Evolutionary conservation across 2,113 vertebrate species (phyloP).

Genomic region (Oryzias javanicus): DNA sequence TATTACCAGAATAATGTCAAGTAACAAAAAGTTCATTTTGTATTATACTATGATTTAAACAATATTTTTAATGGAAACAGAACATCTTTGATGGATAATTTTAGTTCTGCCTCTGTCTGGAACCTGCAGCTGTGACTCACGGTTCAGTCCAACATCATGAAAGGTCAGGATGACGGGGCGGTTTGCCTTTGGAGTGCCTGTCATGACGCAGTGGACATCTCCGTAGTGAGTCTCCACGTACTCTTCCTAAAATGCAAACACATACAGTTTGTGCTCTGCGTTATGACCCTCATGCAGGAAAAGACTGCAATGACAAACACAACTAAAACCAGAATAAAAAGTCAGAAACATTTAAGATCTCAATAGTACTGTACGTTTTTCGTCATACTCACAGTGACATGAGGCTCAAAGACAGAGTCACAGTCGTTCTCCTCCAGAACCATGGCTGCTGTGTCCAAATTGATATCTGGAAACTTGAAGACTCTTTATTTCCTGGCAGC

Average conservation of each 20-base stretch:
- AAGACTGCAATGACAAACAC: background rate
- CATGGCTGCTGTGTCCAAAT: constrained; percentile 74
- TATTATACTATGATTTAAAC: too few species aligned
- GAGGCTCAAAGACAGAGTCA: constrained; percentile 78
- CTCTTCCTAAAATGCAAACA: constrained; percentile 80
- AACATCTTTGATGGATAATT: background rate
- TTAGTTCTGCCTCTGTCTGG: background rate
- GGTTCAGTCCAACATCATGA: constrained; percentile 92
- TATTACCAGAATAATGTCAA: too few species aligned
- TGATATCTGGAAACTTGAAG: background rate
- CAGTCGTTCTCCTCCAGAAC: constrained; percentile 78
- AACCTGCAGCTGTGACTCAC: constrained; percentile 73
- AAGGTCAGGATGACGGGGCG: constrained; percentile 89
- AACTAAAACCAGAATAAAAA: too few species aligned
- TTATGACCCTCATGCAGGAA: background rate
- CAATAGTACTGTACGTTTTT: background rate
- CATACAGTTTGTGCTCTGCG: background rate
- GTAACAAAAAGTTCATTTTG: too few species aligned
- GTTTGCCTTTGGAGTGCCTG: constrained; percentile 79
- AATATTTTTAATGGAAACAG: background rate
- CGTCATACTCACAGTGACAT: constrained; percentile 69
- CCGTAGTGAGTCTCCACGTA: constrained; percentile 90
- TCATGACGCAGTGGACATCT: constrained; percentile 85
- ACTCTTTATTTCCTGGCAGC: background rate
- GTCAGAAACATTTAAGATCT: background rate